These are phyloP conservation scores for Cotesia congregata DNA, from an alignment of 2,888 invertebrate species.

Conservation along the genomic window DNA sequence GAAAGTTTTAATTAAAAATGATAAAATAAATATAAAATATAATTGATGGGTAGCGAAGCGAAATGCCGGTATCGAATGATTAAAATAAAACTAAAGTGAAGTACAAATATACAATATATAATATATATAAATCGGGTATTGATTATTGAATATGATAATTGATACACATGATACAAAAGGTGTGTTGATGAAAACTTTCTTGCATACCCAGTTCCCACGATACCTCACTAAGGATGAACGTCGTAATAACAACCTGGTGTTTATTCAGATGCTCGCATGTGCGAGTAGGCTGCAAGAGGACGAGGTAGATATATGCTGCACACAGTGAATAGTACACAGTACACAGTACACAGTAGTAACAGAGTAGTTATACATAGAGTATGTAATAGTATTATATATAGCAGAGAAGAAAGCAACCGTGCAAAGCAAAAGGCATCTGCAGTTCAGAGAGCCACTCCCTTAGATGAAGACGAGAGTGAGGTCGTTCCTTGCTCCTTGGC, in stretches of 20 bases:
- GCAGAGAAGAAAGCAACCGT: constrained; percentile 6
- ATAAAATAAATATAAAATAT: too few species aligned
- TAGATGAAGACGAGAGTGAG: constrained; percentile 41
- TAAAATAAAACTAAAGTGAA: too few species aligned
- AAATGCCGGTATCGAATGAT: too few species aligned
- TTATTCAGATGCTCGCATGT: constrained; percentile 18
- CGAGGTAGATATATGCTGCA: neutral
- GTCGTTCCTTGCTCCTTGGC: constrained; percentile 40
- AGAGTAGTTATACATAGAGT: neutral
- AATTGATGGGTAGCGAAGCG: too few species aligned
- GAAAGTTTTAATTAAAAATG: too few species aligned
- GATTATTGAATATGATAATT: constrained; percentile 2
- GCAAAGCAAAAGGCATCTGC: constrained; percentile 11
- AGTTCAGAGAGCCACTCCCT: constrained; percentile 25
- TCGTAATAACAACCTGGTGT: constrained; percentile 26
- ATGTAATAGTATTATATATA: neutral
- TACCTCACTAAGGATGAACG: constrained; percentile 22
- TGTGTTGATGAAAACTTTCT: constrained; percentile 16
- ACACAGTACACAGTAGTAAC: neutral
- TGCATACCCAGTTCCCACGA: constrained; percentile 36
- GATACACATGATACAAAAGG: neutral
- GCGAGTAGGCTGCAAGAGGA: neutral
- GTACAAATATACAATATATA: too few species aligned
- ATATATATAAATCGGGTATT: neutral
- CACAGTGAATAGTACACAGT: too few species aligned